Percentiles rank a stretch among this genome's conserved stretches.
Conservation (phyloP, 2,888 invertebrate species). For the Lasioglossum malachurum region DNA sequence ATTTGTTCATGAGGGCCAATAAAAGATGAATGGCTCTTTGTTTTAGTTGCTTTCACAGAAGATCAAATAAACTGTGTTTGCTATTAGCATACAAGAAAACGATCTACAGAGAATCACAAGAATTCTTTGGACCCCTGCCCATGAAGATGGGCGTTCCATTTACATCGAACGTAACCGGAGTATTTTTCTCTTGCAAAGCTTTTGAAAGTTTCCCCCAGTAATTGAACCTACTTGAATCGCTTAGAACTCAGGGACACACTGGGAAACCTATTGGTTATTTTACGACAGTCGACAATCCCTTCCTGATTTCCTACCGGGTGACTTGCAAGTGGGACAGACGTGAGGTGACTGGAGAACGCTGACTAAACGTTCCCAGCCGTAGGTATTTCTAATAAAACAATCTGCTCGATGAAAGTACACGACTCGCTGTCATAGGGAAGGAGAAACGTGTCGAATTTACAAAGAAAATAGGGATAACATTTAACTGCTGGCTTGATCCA, state of each 20-base stretch:
- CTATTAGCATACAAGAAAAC: not conserved
- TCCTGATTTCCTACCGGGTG: slow-evolving; percentile 40
- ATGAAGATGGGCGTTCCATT: not conserved
- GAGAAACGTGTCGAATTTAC: slow-evolving; percentile 62
- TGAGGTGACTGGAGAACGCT: slow-evolving; percentile 45
- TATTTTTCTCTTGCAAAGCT: not conserved
- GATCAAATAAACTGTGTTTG: not conserved
- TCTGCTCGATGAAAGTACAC: slow-evolving; percentile 33
- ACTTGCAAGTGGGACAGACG: slow-evolving; percentile 28
- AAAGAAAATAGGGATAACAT: not conserved
- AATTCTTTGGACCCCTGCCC: not conserved
- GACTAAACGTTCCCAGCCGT: slow-evolving; percentile 56
- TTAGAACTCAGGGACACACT: not conserved
- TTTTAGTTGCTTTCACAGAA: not conserved
- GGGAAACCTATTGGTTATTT: slow-evolving; percentile 37
- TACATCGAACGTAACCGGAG: not conserved
- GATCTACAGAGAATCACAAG: not conserved
- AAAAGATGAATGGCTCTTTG: not conserved
- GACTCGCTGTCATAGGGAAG: slow-evolving; percentile 4
- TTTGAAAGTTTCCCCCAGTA: not conserved
- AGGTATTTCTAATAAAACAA: slow-evolving; percentile 57
- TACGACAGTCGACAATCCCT: slow-evolving; percentile 52
- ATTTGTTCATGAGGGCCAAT: not conserved
- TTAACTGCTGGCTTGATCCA: not conserved
- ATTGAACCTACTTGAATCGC: slow-evolving; percentile 5